Evolutionary conservation across 2,888 invertebrate genomes (phyloP).

Genomic region (Crocallis elinguaria): DNA sequence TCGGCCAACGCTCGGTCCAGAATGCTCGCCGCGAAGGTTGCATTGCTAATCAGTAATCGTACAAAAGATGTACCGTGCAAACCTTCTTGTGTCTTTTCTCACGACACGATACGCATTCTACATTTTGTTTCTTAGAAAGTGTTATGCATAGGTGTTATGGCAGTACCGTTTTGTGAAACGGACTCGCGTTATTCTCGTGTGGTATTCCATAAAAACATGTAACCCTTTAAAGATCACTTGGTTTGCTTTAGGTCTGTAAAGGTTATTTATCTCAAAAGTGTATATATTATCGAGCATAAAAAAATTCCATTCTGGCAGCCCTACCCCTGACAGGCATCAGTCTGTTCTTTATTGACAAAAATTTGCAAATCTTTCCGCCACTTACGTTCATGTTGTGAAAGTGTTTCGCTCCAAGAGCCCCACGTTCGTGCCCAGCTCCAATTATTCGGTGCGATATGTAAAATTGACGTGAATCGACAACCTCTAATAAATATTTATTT

Average conservation of each 20-base stretch:
- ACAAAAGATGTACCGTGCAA: not conserved
- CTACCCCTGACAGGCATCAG: no score
- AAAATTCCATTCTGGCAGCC: no score
- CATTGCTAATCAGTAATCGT: not conserved
- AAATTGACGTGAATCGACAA: constrained; percentile 5
- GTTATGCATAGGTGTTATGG: not conserved
- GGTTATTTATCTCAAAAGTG: no score
- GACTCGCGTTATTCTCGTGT: no score
- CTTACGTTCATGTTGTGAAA: constrained; percentile 3
- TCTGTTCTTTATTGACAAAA: not conserved
- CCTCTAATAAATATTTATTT: not conserved
- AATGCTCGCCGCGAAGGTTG: constrained; percentile 6
- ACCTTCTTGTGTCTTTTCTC: not conserved
- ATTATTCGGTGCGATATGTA: constrained; percentile 11
- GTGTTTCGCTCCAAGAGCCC: constrained; percentile 11
- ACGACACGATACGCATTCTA: not conserved
- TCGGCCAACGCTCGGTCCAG: constrained; percentile 1
- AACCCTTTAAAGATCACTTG: no score
- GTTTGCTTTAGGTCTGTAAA: no score
- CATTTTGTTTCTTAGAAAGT: not conserved
- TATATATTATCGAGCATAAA: no score
- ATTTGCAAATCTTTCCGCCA: not conserved
- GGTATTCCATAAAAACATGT: no score
- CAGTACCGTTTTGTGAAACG: not conserved
- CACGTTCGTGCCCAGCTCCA: constrained; percentile 8